Evolutionary conservation across 2,113 vertebrate species (phyloP).

Genomic region (Corydoras maculifer): DNA sequence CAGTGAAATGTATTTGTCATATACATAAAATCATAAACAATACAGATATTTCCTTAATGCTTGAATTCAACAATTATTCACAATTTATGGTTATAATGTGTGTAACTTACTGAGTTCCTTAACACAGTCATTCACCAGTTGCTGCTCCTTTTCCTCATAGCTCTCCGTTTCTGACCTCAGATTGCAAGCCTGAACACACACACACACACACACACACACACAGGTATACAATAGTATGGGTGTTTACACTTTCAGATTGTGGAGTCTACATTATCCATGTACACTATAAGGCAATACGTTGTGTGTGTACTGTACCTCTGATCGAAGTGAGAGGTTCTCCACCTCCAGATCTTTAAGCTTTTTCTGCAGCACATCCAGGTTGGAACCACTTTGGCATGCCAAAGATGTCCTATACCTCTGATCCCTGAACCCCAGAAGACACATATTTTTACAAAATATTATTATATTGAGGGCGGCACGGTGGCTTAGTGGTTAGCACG

Average conservation of each 20-base stretch:
- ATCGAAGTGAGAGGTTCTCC: slow-evolving; percentile 89
- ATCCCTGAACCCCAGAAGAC: slow-evolving; percentile 55
- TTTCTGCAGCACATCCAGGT: slow-evolving; percentile 82
- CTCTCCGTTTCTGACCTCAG: slow-evolving; percentile 94
- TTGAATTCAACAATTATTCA: too few relatives aligned
- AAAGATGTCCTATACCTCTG: slow-evolving; percentile 72
- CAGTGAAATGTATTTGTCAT: too few relatives aligned
- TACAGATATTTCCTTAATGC: too few relatives aligned
- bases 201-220: not conserved
- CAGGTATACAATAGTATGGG: too few relatives aligned
- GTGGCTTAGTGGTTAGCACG: too few relatives aligned
- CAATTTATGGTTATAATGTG: too few relatives aligned
- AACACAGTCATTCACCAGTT: slow-evolving; percentile 95
- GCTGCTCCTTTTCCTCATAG: slow-evolving; percentile 95
- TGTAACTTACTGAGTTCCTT: slow-evolving; percentile 86
- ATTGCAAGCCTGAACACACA: slow-evolving; percentile 74
- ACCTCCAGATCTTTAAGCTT: slow-evolving; percentile 92
- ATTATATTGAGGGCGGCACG: too few relatives aligned
- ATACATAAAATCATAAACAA: too few relatives aligned
- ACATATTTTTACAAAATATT: too few relatives aligned
- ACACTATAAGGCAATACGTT: too few relatives aligned
- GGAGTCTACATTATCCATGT: too few relatives aligned
- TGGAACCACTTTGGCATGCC: slow-evolving; percentile 74
- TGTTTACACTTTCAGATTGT: too few relatives aligned
- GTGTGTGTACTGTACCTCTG: slow-evolving; percentile 70